Conservation (phyloP, 2,797 vertebrate genomes). For the Syngnathus acus region DNA sequence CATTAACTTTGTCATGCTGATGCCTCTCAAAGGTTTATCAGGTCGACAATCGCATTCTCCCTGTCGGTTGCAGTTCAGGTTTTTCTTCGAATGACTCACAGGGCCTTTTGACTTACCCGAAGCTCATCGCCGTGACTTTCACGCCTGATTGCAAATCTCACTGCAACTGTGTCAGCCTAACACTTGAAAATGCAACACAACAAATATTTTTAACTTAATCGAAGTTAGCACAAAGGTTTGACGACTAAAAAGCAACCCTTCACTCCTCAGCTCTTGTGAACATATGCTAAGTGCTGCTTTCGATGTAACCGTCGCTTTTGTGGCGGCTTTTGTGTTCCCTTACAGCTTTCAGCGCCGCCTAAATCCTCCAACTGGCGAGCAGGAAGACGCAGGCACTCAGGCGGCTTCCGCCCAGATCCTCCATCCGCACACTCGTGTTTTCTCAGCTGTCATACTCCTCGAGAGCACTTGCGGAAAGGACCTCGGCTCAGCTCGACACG, state of each 20-base stretch:
- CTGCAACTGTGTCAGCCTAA: slow-evolving; percentile 42
- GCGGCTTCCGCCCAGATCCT: slow-evolving; percentile 39
- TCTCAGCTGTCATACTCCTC: slow-evolving; percentile 51
- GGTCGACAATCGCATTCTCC: background rate
- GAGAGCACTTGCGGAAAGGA: slow-evolving; percentile 37
- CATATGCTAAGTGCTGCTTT: slow-evolving; percentile 12
- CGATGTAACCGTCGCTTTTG: slow-evolving; percentile 8
- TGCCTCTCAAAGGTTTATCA: background rate
- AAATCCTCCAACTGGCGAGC: slow-evolving; percentile 60
- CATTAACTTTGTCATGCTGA: background rate
- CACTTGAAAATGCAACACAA: no score
- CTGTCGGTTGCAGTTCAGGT: slow-evolving; percentile 11
- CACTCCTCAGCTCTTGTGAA: background rate
- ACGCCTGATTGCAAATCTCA: slow-evolving; percentile 60
- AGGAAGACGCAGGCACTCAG: slow-evolving; percentile 58
- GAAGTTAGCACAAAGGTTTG: background rate
- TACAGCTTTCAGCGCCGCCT: slow-evolving; percentile 53
- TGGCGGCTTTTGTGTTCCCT: slow-evolving; percentile 38
- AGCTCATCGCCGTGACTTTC: slow-evolving; percentile 50
- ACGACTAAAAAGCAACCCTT: background rate
- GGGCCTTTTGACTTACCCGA: slow-evolving; percentile 24
- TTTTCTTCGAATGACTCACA: slow-evolving; percentile 28
- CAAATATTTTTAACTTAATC: no score
- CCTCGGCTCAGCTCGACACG: slow-evolving; percentile 24
- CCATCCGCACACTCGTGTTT: slow-evolving; percentile 40